Evolutionary conservation across 2,113 vertebrate species (phyloP).

Genomic region (Abramis brama): DNA sequence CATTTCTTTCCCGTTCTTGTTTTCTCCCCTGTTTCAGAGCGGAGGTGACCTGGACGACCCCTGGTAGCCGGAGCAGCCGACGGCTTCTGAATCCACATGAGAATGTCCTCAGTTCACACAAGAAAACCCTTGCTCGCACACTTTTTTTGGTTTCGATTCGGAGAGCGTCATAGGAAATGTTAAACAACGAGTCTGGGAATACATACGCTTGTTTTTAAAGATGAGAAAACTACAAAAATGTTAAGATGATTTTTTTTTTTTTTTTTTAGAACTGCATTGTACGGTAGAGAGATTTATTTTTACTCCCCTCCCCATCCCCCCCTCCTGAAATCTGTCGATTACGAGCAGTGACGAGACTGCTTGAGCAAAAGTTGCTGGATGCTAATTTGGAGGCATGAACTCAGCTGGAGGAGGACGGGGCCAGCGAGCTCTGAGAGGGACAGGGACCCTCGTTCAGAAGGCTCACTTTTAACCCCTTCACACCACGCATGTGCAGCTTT

Average conservation of each 20-base stretch:
- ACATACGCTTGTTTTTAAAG: constrained; percentile 75
- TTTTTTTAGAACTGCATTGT: constrained; percentile 75
- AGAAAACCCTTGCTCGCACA: constrained; percentile 83
- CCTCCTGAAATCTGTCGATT: constrained; percentile 35
- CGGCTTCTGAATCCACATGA: constrained; percentile 67
- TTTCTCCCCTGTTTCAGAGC: constrained; percentile 80
- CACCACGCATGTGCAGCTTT: constrained; percentile 53
- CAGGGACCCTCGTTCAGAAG: constrained; percentile 29
- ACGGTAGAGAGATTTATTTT: constrained; percentile 75
- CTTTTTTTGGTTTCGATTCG: constrained; percentile 71
- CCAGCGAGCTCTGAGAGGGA: constrained; percentile 28
- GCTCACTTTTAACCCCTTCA: constrained; percentile 25
- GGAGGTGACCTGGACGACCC: constrained; percentile 97
- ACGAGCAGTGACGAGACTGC: constrained; percentile 38
- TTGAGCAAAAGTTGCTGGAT: constrained; percentile 37
- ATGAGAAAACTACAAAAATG: constrained; percentile 82
- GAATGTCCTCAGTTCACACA: constrained; percentile 83
- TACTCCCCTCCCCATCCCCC: constrained; percentile 63
- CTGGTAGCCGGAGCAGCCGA: constrained; percentile 85
- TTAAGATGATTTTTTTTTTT: constrained; percentile 60
- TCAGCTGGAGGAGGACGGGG: constrained; percentile 36
- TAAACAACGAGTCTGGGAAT: constrained; percentile 48
- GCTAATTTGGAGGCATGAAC: constrained; percentile 20
- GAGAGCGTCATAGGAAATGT: constrained; percentile 74
- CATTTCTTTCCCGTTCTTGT: constrained; percentile 72